Conservation (phyloP, 1,140 invertebrate genomes). For the Coelopa frigida region DNA sequence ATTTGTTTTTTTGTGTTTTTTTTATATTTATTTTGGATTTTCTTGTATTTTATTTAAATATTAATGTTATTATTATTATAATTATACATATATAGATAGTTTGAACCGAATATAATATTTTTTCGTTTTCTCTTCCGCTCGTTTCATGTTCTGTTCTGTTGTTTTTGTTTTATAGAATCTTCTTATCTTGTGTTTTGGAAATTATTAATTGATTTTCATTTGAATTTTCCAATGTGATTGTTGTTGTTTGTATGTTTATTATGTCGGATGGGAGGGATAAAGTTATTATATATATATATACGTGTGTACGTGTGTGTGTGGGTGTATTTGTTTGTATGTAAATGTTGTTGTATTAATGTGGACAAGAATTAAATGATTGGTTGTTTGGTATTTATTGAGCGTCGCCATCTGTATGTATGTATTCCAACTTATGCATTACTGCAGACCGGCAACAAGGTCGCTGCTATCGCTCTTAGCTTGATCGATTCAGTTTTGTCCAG, state of each 20-base stretch:
- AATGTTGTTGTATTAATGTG: slow-evolving; percentile 11
- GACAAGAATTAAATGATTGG: too few species aligned
- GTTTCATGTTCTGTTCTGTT: slow-evolving; percentile 28
- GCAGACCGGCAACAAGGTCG: too few species aligned
- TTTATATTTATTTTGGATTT: slow-evolving; percentile 39
- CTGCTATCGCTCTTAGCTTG: too few species aligned
- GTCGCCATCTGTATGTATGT: too few species aligned
- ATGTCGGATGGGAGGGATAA: slow-evolving; percentile 10
- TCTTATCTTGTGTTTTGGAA: slow-evolving; percentile 3
- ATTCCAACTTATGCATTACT: too few species aligned
- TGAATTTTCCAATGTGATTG: not conserved
- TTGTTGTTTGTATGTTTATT: slow-evolving; percentile 13
- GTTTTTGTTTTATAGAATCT: slow-evolving; percentile 8
- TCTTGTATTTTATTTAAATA: slow-evolving; percentile 45
- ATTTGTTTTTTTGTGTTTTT: slow-evolving; percentile 12
- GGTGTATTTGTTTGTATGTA: slow-evolving; percentile 16
- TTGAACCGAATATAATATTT: slow-evolving; percentile 45
- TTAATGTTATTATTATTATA: slow-evolving; percentile 43
- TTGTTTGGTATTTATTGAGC: too few species aligned
- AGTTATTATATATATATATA: slow-evolving; percentile 1
- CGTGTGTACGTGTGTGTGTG: slow-evolving; percentile 18
- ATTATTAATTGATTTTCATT: too few species aligned
- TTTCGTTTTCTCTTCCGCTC: slow-evolving; percentile 19
- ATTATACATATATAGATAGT: slow-evolving; percentile 46
- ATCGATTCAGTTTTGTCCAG: slow-evolving; percentile 54